Evolutionary conservation across 1,140 invertebrate species (phyloP).

Genomic region (Matsumurasca onukii): DNA sequence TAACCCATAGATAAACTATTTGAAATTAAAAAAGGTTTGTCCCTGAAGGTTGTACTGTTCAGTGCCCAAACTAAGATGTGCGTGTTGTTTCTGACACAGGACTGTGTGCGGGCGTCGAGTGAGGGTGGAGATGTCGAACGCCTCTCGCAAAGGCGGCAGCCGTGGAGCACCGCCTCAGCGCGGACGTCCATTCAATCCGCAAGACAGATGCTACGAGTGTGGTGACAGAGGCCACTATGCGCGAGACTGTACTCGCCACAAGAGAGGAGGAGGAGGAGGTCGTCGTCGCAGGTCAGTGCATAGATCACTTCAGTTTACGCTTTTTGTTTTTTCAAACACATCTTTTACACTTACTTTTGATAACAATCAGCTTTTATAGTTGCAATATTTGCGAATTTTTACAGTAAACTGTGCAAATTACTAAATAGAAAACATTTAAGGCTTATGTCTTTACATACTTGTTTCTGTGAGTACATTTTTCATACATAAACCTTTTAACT

Average conservation of each 20-base stretch:
- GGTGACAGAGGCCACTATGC: constrained; percentile 90
- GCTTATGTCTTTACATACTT: not conserved
- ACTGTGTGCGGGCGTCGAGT: constrained; percentile 85
- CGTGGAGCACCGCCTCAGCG: constrained; percentile 53
- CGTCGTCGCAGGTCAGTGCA: constrained; percentile 48
- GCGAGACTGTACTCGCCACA: constrained; percentile 76
- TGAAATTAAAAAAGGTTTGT: no score
- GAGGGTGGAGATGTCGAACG: constrained; percentile 91
- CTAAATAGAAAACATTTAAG: no score
- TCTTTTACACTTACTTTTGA: constrained; percentile 4
- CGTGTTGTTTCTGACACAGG: no score
- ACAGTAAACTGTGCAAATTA: constrained; percentile 19
- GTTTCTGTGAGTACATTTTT: not conserved
- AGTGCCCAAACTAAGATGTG: no score
- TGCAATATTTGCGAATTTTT: not conserved
- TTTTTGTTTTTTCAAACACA: not conserved
- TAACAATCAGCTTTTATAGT: constrained; percentile 34
- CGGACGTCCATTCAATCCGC: constrained; percentile 69
- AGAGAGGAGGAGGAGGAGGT: constrained; percentile 46
- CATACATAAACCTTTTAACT: no score
- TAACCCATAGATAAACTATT: no score
- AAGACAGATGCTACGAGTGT: constrained; percentile 91
- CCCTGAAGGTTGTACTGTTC: no score
- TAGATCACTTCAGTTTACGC: constrained; percentile 35
- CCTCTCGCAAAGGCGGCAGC: constrained; percentile 61